Evolutionary conservation across 2,797 vertebrate species (phyloP).

Genomic region (Delichon dasypus): DNA sequence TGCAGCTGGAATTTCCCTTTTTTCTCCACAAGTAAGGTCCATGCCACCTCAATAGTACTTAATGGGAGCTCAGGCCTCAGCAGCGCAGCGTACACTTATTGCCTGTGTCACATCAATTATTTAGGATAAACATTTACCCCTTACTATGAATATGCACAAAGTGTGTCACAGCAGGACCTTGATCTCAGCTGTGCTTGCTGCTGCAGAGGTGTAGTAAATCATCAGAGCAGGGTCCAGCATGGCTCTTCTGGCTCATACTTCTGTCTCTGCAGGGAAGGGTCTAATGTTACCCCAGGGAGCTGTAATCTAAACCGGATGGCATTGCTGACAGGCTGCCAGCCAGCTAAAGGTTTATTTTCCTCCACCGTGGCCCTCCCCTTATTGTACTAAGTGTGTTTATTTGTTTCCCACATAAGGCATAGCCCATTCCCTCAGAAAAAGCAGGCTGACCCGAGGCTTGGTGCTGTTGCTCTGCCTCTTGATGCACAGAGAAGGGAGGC

Average conservation of each 20-base stretch:
- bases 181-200: neutral
- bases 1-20: neutral
- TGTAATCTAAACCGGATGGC: conserved; percentile 43
- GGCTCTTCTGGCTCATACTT: neutral
- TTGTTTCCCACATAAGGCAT: neutral
- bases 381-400: neutral
- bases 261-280: neutral
- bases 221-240: neutral
- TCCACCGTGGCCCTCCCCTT: neutral
- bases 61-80: neutral
- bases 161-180: neutral
- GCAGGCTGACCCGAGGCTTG: neutral
- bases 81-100: neutral
- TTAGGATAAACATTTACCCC: neutral
- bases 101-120: neutral
- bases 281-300: conserved; percentile 19
- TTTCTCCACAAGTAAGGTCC: neutral
- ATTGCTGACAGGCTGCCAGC: conserved; percentile 16
- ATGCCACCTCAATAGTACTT: neutral
- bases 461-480: neutral
- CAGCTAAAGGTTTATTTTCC: conserved; percentile 34
- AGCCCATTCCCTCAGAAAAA: neutral
- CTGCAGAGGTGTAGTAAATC: neutral
- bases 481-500: neutral
- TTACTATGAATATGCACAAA: neutral